Evolutionary conservation across 2,113 vertebrate genomes (phyloP).

Genomic region (pig (Sus scrofa)): DNA sequence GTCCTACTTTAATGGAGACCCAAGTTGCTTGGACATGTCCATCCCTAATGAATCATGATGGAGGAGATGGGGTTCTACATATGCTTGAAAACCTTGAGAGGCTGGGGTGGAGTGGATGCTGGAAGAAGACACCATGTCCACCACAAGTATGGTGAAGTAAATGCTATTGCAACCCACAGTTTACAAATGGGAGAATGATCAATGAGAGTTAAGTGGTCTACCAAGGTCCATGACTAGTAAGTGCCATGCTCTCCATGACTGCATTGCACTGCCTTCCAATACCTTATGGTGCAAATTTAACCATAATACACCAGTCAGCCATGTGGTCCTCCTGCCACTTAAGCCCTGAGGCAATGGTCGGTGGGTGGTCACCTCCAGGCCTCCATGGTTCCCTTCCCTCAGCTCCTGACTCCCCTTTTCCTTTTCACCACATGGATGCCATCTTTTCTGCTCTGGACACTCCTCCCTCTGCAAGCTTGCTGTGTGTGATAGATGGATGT

Average conservation of each 20-base stretch:
- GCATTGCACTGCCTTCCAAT: neutral
- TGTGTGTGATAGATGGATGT: neutral
- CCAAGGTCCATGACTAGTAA: neutral
- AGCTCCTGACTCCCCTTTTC: neutral
- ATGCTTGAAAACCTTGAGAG: neutral
- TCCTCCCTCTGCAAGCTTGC: neutral
- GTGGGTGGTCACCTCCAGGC: neutral
- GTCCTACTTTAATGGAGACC: neutral
- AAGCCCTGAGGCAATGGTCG: accelerated
- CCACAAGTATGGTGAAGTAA: neutral
- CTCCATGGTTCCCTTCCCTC: neutral
- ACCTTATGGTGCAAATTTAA: neutral
- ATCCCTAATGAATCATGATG: neutral
- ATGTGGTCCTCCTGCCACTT: neutral
- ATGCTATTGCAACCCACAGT: neutral
- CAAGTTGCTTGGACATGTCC: neutral
- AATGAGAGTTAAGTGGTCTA: neutral
- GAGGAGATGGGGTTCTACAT: neutral
- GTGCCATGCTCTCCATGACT: neutral
- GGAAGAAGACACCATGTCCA: neutral
- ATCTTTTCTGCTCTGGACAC: neutral
- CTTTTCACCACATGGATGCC: neutral
- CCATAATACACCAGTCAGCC: neutral
- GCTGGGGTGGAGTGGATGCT: neutral
- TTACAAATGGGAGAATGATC: neutral